Evolutionary conservation across 1,140 invertebrate genomes (phyloP).

Genomic region (Gonioctena quinquepunctata): DNA sequence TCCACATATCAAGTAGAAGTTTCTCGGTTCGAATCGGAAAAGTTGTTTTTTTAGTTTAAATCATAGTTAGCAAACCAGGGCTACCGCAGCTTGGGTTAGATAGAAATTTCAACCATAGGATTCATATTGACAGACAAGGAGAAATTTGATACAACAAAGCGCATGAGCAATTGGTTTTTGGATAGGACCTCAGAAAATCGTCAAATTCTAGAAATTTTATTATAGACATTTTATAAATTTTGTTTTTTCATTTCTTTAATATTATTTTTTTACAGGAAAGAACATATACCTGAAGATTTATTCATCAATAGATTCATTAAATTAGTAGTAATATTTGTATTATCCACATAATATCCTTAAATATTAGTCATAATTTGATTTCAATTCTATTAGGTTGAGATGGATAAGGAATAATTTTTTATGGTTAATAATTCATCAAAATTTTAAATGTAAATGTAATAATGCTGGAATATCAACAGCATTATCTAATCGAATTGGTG

Average conservation of each 20-base stretch:
- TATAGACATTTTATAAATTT: no score
- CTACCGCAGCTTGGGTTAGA: no score
- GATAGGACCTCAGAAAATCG: no score
- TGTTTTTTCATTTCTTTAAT: slow-evolving; percentile 69
- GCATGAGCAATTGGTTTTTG: no score
- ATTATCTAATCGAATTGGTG: slow-evolving; percentile 66
- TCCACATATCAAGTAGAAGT: no score
- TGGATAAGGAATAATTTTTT: slow-evolving; percentile 68
- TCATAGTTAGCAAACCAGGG: no score
- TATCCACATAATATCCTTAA: slow-evolving; percentile 70
- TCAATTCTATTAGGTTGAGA: slow-evolving; percentile 72
- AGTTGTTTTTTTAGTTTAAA: no score
- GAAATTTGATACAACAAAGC: no score
- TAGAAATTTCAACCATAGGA: no score
- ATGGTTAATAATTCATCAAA: slow-evolving; percentile 70
- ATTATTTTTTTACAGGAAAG: slow-evolving; percentile 63
- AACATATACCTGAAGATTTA: slow-evolving; percentile 59
- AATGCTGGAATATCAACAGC: slow-evolving; percentile 67
- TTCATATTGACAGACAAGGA: no score
- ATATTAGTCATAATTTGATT: slow-evolving; percentile 69
- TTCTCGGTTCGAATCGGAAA: no score
- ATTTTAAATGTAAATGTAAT: slow-evolving; percentile 62
- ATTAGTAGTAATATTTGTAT: slow-evolving; percentile 67
- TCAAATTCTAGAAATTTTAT: no score
- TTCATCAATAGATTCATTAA: slow-evolving; percentile 62